These are phyloP conservation scores for Lasaia peninsularis DNA, from an alignment of 1,140 invertebrate genomes.

Conservation along the genomic window DNA sequence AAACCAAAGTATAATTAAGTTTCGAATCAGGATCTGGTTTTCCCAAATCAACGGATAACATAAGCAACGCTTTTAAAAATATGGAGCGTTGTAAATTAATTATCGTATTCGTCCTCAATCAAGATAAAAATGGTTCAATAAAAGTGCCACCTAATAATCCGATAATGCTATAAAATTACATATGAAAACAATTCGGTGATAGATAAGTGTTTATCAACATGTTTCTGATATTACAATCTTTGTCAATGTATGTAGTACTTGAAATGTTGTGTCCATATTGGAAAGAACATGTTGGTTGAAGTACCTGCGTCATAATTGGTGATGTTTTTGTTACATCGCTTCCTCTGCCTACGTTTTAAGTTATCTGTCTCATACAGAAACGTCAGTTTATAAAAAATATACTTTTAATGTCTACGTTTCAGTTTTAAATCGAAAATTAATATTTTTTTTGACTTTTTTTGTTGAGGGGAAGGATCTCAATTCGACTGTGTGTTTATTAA, in stretches of 20 bases:
- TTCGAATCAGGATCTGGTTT: not conserved
- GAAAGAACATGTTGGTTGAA: slow-evolving; percentile 1
- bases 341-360: not conserved
- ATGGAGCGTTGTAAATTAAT: slow-evolving; percentile 19
- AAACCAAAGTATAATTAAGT: too few relatives aligned
- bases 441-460: too few relatives aligned
- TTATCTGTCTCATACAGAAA: not conserved
- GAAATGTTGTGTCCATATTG: slow-evolving; percentile 4
- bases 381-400: too few relatives aligned
- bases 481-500: too few relatives aligned
- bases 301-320: not conserved
- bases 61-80: not conserved
- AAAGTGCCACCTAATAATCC: slow-evolving; percentile 40
- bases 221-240: slow-evolving; percentile 4
- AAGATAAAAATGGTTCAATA: slow-evolving; percentile 47
- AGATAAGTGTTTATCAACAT: slow-evolving; percentile 17
- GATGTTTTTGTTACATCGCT: not conserved
- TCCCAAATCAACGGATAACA: not conserved
- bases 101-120: slow-evolving; percentile 43
- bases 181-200: slow-evolving; percentile 36
- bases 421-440: too few relatives aligned
- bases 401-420: too few relatives aligned
- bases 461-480: too few relatives aligned
- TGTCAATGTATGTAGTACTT: slow-evolving; percentile 7
- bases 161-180: slow-evolving; percentile 35